Evolutionary conservation across 2,888 invertebrate genomes (phyloP), one percentile per base, ranked within the genome.

Genomic region (Lycaena phlaeas): DNA sequence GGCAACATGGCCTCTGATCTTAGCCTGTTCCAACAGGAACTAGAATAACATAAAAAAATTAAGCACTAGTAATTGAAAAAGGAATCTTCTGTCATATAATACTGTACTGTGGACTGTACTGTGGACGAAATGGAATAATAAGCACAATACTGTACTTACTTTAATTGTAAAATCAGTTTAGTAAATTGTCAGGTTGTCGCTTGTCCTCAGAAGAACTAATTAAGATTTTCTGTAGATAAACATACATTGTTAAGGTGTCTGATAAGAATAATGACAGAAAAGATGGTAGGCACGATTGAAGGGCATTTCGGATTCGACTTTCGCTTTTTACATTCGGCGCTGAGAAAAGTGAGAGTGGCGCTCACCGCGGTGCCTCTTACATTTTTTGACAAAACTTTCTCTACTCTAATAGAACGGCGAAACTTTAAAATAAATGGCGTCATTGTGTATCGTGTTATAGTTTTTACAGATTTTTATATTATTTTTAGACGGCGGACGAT

Each of bases 281-380:
- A 22, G 22, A 22, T 22, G 3, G 18, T 18, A 2, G 22, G 7
- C 7, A 5, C 4, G 5, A 31, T 40, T 15, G 31, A 45, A 50
- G 52, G 51, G 53, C 46, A 44, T 48, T 52, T 53, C 49, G 53
- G 47, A 42, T 41, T 40, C 36, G 36, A 40, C 46, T 44, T 49
- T 53, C 53, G 53, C 59, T 57, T 55, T 55, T 55, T 54, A 51
- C 38, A 44, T 36, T 41, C 41, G 38, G 28, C 44, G 41, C 38
- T 45, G 39, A 46, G 40, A 50, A 56, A 57, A 62, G 61, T 58
- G 61, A 60, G 61, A 61, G 61, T 56, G 51, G 48, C 40, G 26
- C 15, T 40, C 22, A 22, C 22, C 22, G 22, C 22, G 7, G 18
- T 36, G 43, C 36, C 29, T 44, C 46, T 40, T 44, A 44, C 39